Base-by-base conservation (phyloP, 2,888 invertebrate genomes). In the Augiades crinisus region DNA sequence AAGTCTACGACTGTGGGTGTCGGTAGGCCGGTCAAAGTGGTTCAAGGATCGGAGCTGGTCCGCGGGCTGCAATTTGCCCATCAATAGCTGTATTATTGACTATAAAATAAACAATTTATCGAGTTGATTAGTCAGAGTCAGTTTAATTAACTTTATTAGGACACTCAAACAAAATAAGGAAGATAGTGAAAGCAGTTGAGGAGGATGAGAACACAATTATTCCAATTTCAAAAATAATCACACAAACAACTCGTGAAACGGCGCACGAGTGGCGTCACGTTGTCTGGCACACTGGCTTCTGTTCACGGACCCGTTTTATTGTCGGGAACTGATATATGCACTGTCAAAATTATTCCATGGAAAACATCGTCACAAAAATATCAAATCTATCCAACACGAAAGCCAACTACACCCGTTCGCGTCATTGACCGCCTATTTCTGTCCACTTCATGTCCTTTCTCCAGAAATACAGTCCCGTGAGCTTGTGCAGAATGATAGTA, bases 371-470 rank as follows among this genome's bases (percentile, higher is more conserved):
- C 22, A 38, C 36, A 44, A 40, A 50, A 40, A 51, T 52, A 36
- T 47, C 44, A 56, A 59, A 58, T 57, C 53, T 53, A 47, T 33
- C 49, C 50, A 47, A 46, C 37, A 46, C 40, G 43, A 46, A 55
- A 45, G 47, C 54, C 49, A 44, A 54, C 57, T 46, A 50, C 60
- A 56, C 56, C 56, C 60, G 60, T 56, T 57, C 69, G 65, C 82
- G 80, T 81, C 81, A 79, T 70, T 78, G 78, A 78, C 70, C 74
- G 72, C 69, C 78, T 84, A 84, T 83, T 85, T 81, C 67, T 67
- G 80, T 75, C 70, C 67, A 57, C 56, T 54, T 54, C 63, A 66
- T 74, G 75, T 74, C 77, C 76, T 82, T 80, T 82, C 75, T 76
- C 76, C 75, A 80, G 73, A 80, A 77, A 79, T 75, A 77, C 56